Conservation (phyloP, 2,113 vertebrate species). For the Callipepla squamata region DNA sequence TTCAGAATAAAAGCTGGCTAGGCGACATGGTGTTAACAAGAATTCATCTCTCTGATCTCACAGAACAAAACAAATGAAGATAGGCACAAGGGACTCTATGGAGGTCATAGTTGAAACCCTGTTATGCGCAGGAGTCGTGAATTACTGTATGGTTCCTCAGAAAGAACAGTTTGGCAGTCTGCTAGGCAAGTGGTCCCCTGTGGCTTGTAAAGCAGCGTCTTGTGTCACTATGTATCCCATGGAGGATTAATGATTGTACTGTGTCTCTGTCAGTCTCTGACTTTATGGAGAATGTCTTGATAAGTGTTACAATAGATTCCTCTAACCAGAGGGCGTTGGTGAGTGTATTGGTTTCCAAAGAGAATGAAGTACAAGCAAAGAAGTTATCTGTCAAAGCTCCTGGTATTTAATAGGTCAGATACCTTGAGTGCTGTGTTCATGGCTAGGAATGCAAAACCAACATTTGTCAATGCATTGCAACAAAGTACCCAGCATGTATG, state of each 20-base stretch:
- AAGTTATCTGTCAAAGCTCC: not conserved
- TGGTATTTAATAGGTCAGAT: not conserved
- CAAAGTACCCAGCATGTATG: not conserved
- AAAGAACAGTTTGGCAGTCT: not conserved
- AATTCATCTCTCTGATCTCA: not conserved
- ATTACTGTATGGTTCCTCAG: not conserved
- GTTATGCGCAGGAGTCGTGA: not conserved
- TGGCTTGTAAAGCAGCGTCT: not conserved
- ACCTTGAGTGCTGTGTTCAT: not conserved
- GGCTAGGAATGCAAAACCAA: not conserved
- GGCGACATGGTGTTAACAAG: not conserved
- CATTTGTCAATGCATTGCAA: not conserved
- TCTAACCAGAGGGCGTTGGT: not conserved
- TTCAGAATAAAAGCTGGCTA: not conserved
- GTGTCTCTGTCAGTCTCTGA: not conserved
- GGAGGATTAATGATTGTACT: not conserved
- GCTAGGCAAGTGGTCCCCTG: not conserved
- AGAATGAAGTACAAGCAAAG: rapidly evolving
- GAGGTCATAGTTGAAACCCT: not conserved
- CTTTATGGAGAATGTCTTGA: not conserved
- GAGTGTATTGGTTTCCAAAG: not conserved
- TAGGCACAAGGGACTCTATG: not conserved
- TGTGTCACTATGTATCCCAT: not conserved
- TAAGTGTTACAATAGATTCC: not conserved
- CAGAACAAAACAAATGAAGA: not conserved